Evolutionary conservation across 2,888 invertebrate species (phyloP).

Genomic region (Phasia obesa): DNA sequence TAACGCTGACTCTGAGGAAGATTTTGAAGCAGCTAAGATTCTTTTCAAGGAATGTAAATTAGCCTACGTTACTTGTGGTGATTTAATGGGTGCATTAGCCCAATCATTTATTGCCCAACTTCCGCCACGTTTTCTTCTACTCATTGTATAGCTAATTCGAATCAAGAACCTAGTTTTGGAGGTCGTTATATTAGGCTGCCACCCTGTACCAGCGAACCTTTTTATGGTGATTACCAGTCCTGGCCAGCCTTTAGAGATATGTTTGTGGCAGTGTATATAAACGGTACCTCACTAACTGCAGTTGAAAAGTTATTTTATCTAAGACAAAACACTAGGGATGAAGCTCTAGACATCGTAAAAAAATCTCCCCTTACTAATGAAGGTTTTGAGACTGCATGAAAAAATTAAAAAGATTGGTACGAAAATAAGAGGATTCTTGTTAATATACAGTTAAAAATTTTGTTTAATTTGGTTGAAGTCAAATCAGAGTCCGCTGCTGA

Average conservation of each 20-base stretch:
- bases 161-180: too few relatives aligned
- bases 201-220: background rate
- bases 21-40: background rate
- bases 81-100: background rate
- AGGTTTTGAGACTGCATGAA: background rate
- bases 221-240: background rate
- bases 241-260: background rate
- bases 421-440: conserved; percentile 5
- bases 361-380: background rate
- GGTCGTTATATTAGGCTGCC: background rate
- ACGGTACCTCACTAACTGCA: background rate
- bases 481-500: background rate
- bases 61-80: background rate
- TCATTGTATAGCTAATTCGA: background rate
- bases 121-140: background rate
- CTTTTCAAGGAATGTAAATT: background rate
- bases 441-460: background rate
- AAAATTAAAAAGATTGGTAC: background rate
- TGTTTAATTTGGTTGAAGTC: background rate
- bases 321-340: background rate
- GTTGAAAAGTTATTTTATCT: conserved; percentile 3
- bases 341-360: background rate
- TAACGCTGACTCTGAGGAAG: background rate
- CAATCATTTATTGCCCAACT: background rate
- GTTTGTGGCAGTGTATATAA: background rate